Evolutionary conservation across 2,888 invertebrate species (phyloP).

Genomic region (Drosophila vallismaia): DNA sequence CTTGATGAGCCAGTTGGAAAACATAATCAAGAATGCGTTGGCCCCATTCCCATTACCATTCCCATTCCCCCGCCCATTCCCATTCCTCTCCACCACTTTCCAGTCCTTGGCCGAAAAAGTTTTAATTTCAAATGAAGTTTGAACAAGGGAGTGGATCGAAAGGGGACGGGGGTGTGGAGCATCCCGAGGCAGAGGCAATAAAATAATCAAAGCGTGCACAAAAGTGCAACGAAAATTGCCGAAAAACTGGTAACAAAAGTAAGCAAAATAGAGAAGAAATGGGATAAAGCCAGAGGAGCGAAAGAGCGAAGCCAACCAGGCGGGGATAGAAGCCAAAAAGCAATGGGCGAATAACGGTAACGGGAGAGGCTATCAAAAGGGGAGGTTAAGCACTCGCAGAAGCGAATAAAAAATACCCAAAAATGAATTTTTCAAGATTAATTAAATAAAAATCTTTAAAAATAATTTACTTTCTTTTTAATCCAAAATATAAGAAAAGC

Average conservation of each 20-base stretch:
- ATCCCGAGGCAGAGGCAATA: slow-evolving; percentile 55
- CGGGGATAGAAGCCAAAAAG: slow-evolving; percentile 27
- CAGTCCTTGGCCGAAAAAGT: slow-evolving; percentile 48
- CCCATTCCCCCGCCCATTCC: slow-evolving; percentile 36
- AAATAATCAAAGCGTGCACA: slow-evolving; percentile 75
- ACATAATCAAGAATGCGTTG: slow-evolving; percentile 76
- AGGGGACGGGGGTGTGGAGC: background rate
- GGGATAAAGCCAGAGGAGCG: background rate
- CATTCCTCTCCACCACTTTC: slow-evolving; percentile 16
- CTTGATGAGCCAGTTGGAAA: slow-evolving; percentile 74
- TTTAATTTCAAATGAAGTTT: slow-evolving; percentile 77
- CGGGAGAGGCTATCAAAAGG: background rate
- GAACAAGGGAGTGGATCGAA: slow-evolving; percentile 29
- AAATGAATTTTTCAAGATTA: background rate
- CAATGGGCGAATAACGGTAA: background rate
- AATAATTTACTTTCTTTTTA: too few relatives aligned
- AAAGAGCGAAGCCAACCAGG: slow-evolving; percentile 20
- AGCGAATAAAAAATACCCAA: background rate
- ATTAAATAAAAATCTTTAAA: too few relatives aligned
- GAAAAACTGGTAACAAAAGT: slow-evolving; percentile 69
- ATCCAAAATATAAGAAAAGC: too few relatives aligned
- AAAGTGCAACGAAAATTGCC: slow-evolving; percentile 74
- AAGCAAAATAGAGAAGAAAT: slow-evolving; percentile 42
- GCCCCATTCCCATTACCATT: slow-evolving; percentile 39
- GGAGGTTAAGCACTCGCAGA: background rate